Base-by-base conservation (phyloP, 2,113 vertebrate genomes). In the Rhinopithecus roxellana region DNA sequence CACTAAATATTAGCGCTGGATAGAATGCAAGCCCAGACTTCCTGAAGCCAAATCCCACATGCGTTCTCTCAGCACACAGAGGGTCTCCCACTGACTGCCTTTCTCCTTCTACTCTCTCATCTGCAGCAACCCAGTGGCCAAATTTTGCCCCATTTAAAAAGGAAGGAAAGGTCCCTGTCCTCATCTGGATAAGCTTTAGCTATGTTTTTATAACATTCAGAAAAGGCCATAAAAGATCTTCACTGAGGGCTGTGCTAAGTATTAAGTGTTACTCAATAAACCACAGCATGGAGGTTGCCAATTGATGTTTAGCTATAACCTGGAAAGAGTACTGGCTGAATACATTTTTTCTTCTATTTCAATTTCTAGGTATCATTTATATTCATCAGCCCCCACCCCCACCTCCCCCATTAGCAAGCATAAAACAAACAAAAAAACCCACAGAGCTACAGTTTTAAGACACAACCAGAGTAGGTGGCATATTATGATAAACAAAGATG, bases 401-500 rank as follows among this genome's bases (percentile, higher is more conserved):
- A 75, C 16, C 16, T 40, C 67, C 38, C 38, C 70, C 45, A 74
- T 55, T 74, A 72, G 52, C 78, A 98, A 52, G 83, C 48, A 81
- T 69, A 96, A 98, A 93, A 4, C 14, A 92, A 82, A 82, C 72
- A 57, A 82, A 86, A 77, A 48, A 69, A n/a, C 14, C 14, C 32
- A 48, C 27, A 90, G 30, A 35, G 11, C 78, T 50, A 43, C 45
- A 67, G 48, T 14, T 72, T 3, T 43, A 77, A 95, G 74, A 67
- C 35, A 87, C 75, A 77, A 25, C 69, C 90, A 72, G 87, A 98
- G 97, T 91, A 96, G 94, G 98, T 95, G 93, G 93, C 40, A 3
- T 45, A 83, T 98, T 93, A 97, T 23, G 86, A 98, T 98, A 97
- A 97, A 95, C 93, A 97, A 95, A 35, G 87, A 83, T 11, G 80